Evolutionary conservation across 1,140 invertebrate genomes (phyloP).

Genomic region (Meloidogyne exigua): DNA sequence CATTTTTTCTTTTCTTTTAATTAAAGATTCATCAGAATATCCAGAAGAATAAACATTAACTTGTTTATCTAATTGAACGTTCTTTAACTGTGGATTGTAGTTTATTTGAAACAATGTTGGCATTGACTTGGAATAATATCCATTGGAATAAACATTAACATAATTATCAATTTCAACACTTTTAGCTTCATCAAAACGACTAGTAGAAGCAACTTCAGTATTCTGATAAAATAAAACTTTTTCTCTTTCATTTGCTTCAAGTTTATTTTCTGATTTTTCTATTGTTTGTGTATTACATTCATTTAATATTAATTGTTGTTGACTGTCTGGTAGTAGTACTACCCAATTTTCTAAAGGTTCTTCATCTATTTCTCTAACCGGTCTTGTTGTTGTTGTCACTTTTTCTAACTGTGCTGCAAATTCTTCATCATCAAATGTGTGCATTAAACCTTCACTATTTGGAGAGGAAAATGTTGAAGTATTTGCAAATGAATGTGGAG

Average conservation of each 20-base stretch:
- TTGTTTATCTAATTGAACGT: not conserved
- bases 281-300: slow-evolving; percentile 21
- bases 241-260: not conserved
- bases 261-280: not conserved
- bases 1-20: not conserved
- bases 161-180: slow-evolving; percentile 21
- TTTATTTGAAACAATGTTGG: too few relatives aligned
- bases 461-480: slow-evolving; percentile 33
- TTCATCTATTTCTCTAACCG: slow-evolving; percentile 13
- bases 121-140: slow-evolving; percentile 3
- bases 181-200: slow-evolving; percentile 9
- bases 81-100: not conserved
- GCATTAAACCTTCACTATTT: slow-evolving; percentile 5
- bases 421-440: slow-evolving; percentile 20
- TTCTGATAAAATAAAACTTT: not conserved
- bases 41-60: slow-evolving; percentile 34
- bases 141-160: slow-evolving; percentile 18
- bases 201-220: slow-evolving; percentile 13
- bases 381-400: not conserved
- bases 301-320: slow-evolving; percentile 1
- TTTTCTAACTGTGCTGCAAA: not conserved
- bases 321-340: slow-evolving; percentile 9
- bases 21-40: slow-evolving; percentile 16
- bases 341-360: slow-evolving; percentile 26
- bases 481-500: slow-evolving; percentile 26